Base-by-base conservation (phyloP, 2,797 vertebrate species). In the Sternotherus odoratus region DNA sequence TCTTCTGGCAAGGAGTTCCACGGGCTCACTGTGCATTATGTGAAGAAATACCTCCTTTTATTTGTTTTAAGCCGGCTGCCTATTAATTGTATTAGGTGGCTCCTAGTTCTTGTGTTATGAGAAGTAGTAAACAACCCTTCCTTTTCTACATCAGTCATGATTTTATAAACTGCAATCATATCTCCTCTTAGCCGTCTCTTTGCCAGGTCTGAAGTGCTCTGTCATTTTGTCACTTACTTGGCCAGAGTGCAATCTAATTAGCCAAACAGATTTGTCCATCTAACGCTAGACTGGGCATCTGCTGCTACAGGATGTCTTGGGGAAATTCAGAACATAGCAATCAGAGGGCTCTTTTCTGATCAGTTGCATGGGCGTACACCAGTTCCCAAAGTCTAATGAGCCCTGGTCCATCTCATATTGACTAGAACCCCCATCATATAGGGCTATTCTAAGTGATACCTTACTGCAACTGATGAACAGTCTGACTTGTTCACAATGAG, bases 391-490 rank as follows among this genome's bases (percentile, higher is more conserved):
- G 10, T 56, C 26, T 56, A 56, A 56, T 13, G 54, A 28, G 26
- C 54, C 54, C 26, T 56, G 54, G 30, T 15, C 57, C 57, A 60
- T 60, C 57, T 16, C 28, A 8, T 17, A 7, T 60, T 60, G 57
- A 33, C 57, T 33, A 33, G 57, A 66, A 66, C 63, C n/a, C 12
- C 33, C 57, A 60, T 63, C 92, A 79, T 85, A 92, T 89, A 91
- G 7, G 78, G 77, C 91, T 92, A 89, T 79, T 26, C 17, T 54
- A 23, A 87, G 78, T 95, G 89, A 79, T 50, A 87, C 0, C 8
- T 89, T 94, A 91, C 94, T 91, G 96, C 95, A 97, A 94, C 95
- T 86, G 77, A 84, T 69, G 94, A 94, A 97, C 94, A 96, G 95
- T 96, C 93, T 94, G 92, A 92, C 36, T 77, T 6, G 36, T 54